Percentiles rank a stretch among this genome's conserved stretches.
Evolutionary conservation across 2,797 vertebrate genomes (phyloP).

Genomic region (Xerus rutilus): DNA sequence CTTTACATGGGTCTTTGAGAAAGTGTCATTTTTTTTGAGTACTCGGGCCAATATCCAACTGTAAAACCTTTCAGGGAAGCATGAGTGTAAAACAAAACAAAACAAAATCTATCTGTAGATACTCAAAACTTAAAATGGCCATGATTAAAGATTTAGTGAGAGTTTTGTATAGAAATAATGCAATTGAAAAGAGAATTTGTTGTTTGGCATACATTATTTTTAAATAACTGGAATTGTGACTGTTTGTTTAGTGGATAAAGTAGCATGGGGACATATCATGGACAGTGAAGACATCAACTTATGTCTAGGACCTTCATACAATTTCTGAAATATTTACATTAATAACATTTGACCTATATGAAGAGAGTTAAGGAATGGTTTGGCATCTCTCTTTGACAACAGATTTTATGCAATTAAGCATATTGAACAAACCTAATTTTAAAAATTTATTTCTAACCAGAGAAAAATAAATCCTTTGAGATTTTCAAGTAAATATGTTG

Average conservation of each 20-base stretch:
- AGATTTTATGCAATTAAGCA: neutral
- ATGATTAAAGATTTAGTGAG: neutral
- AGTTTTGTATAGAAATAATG: neutral
- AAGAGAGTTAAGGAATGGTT: neutral
- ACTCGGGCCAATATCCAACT: neutral
- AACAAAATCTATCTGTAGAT: neutral
- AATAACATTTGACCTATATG: neutral
- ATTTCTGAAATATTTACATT: neutral
- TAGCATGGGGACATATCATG: neutral
- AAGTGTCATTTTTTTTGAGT: neutral
- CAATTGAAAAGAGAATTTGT: neutral
- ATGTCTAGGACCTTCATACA: neutral
- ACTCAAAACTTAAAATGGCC: neutral
- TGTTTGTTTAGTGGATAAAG: neutral
- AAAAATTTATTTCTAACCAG: neutral
- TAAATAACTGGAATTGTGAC: neutral
- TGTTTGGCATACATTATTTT: neutral
- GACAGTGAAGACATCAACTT: neutral
- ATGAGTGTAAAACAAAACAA: neutral
- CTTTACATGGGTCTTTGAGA: neutral
- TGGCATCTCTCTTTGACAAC: neutral
- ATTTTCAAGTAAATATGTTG: neutral
- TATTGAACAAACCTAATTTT: neutral
- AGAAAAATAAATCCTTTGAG: neutral
- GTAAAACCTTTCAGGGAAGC: neutral